Percentiles rank a stretch among this genome's conserved stretches.
phyloP scores from a whole-genome alignment of 2,888 invertebrate species.

The Caenorhabditis angaria region DNA sequence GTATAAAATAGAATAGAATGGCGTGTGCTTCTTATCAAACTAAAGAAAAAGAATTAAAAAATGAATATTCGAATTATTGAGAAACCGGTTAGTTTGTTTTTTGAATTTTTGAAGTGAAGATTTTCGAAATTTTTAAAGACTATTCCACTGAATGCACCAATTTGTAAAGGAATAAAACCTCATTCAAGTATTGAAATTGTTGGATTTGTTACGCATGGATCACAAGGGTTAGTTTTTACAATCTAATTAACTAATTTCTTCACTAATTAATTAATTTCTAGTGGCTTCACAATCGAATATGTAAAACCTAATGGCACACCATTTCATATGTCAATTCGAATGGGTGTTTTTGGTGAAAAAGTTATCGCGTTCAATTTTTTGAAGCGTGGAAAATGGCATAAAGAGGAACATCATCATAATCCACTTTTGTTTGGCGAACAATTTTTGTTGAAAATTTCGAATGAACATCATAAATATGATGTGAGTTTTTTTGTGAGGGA shows the following conservation, averaged over 20 bases:
- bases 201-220: not conserved
- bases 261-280: not conserved
- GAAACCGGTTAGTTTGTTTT: too few relatives aligned
- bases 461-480: not conserved
- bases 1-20: too few relatives aligned
- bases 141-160: not conserved
- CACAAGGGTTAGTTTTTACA: not conserved
- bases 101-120: too few relatives aligned
- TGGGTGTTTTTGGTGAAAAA: not conserved
- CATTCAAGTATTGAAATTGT: not conserved
- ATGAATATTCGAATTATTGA: too few relatives aligned
- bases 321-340: not conserved
- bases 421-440: not conserved
- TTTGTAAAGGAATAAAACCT: not conserved
- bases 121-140: not conserved
- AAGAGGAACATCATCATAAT: constrained; percentile 2
- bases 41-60: too few relatives aligned
- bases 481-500: too few relatives aligned
- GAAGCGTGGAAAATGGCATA: not conserved
- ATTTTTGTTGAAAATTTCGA: not conserved
- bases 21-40: too few relatives aligned
- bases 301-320: not conserved
- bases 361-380: not conserved
- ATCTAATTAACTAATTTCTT: too few relatives aligned
- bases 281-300: constrained; percentile 5